Conservation (phyloP, 2,113 vertebrate species). For the Pteronura brasiliensis region DNA sequence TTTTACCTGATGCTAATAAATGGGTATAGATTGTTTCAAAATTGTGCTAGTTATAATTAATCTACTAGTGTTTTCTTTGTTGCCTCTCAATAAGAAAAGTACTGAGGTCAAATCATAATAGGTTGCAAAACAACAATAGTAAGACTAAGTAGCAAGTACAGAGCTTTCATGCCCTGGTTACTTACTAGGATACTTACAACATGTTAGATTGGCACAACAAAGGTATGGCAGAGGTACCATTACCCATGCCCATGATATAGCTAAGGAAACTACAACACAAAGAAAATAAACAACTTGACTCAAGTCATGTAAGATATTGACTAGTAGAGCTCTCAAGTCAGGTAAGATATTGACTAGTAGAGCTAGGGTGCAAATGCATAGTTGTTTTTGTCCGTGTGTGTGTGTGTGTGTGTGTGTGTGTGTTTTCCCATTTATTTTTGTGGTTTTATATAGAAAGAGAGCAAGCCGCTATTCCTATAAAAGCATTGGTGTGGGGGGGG, state of each 20-base stretch:
- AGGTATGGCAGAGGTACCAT: neutral
- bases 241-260: neutral
- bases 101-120: neutral
- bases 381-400: neutral
- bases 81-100: neutral
- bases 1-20: neutral
- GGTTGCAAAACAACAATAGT: neutral
- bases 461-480: neutral
- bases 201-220: neutral
- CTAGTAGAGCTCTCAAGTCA: neutral
- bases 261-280: neutral
- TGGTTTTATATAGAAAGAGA: neutral
- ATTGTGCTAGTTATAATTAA: neutral
- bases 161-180: neutral
- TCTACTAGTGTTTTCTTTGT: neutral
- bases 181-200: neutral
- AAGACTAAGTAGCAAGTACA: neutral
- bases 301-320: neutral
- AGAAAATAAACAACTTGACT: neutral
- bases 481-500: rapidly evolving
- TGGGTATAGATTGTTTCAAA: neutral
- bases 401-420: no score
- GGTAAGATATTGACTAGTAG: neutral
- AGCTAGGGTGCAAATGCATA: neutral
- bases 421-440: neutral